Evolutionary conservation across 2,888 invertebrate genomes (phyloP), one percentile per base, ranked within the genome.

Genomic region (Halictus quadricinctus): DNA sequence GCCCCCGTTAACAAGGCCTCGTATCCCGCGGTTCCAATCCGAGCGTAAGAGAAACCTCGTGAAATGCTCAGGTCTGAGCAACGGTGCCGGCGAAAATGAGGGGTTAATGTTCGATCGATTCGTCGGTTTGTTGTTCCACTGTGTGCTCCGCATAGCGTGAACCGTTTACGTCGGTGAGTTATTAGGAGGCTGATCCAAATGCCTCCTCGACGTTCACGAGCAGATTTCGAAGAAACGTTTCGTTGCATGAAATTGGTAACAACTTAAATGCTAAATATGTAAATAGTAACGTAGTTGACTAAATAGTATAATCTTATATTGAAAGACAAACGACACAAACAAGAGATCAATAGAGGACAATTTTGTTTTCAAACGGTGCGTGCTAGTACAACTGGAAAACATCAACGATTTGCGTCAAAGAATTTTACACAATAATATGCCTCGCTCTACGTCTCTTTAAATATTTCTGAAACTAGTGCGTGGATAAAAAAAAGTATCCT

Each of bases 1-100:
- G 36, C 82, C 75, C 60, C 85, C 58, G 75, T 72, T 77, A 83
- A 87, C 81, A 64, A 79, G 79, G 78, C 80, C 80, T 77, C 60
- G 64, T 80, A 79, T 79, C 8, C 72, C 18, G 25, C 41, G 72
- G 54, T 72, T 75, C 46, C 75, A 60, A 84, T 69, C 21, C 69
- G 41, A 69, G 69, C 69, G 69, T 69, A 36, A 69, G 69, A 36
- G 69, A 41, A 69, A 64, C 64, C 64, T 29, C 29, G 64, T 21
- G 69, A 69, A 21, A 41, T 21, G 36, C 69, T 41, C 21, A 41
- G 41, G 36, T 36, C 10, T 18, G 69, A 36, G 21, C 69, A 69
- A 36, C 69, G 29, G 64, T 7, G 18, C 36, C 36, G 18, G 41
- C 41, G 41, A 69, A 69, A 69, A 69, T 64, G 29, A 41, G 69